phyloP scores from a whole-genome alignment of 2,888 invertebrate genomes.

The Ormyrus pomaceus region DNA sequence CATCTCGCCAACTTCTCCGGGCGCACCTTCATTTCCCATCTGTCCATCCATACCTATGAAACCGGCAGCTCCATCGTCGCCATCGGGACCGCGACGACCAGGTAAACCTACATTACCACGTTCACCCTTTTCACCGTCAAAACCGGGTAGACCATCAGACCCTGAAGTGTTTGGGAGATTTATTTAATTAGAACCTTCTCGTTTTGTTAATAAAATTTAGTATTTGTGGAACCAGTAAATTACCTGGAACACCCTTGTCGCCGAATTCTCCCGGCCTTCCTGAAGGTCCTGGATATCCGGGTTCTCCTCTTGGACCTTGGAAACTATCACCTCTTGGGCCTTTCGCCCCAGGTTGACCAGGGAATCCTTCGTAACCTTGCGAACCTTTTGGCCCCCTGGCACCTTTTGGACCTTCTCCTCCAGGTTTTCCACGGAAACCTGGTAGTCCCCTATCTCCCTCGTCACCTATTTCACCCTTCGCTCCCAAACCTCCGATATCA shows the following conservation, averaged over 20 bases:
- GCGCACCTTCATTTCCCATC: constrained; percentile 79
- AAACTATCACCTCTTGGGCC: constrained; percentile 76
- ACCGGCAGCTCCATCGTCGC: constrained; percentile 73
- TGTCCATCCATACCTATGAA: constrained; percentile 73
- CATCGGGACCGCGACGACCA: constrained; percentile 76
- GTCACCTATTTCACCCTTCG: constrained; percentile 71
- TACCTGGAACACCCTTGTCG: constrained; percentile 68
- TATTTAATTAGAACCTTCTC: no score
- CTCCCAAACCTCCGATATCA: constrained; percentile 78
- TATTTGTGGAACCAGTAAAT: background rate
- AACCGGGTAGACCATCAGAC: constrained; percentile 71
- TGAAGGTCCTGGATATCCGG: constrained; percentile 77
- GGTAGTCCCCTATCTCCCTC: constrained; percentile 73
- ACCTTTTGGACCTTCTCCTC: constrained; percentile 71
- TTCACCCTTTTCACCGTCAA: constrained; percentile 70
- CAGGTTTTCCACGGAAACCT: constrained; percentile 69
- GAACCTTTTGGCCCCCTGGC: constrained; percentile 76
- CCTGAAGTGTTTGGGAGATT: constrained; percentile 64
- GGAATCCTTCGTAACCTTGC: constrained; percentile 76
- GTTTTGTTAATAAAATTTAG: background rate
- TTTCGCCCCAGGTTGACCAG: constrained; percentile 76
- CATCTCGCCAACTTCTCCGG: constrained; percentile 76
- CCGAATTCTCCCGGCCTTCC: constrained; percentile 76
- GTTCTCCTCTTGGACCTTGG: constrained; percentile 78
- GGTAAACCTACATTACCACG: constrained; percentile 77